Evolutionary conservation across 2,113 vertebrate genomes (phyloP).

Genomic region (Theristicus caerulescens): DNA sequence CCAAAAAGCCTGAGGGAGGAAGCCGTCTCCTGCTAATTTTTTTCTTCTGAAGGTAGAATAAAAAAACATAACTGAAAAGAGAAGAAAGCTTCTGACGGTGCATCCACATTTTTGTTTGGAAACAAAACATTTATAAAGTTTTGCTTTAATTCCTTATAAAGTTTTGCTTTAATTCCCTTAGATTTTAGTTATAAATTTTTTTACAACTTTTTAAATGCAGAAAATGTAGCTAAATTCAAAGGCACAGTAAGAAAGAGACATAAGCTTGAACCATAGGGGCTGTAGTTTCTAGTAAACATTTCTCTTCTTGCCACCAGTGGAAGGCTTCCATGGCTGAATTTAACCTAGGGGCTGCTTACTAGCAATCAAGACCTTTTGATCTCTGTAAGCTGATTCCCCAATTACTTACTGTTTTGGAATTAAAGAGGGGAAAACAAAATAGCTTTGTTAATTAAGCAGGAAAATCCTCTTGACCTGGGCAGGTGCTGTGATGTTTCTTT

Average conservation of each 20-base stretch:
- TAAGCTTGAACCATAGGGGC: not conserved
- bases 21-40: not conserved
- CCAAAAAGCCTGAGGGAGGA: constrained; percentile 15
- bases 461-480: not conserved
- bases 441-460: constrained; percentile 2
- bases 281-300: constrained; percentile 13
- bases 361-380: not conserved
- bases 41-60: constrained; percentile 15
- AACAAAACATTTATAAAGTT: constrained; percentile 24
- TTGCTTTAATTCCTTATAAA: constrained; percentile 27
- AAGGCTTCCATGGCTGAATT: not conserved
- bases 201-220: constrained; percentile 9
- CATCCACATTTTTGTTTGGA: not conserved
- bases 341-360: not conserved
- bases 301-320: not conserved
- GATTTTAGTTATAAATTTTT: not conserved
- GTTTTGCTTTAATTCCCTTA: constrained; percentile 30
- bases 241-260: constrained; percentile 33
- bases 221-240: constrained; percentile 45
- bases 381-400: not conserved
- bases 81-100: constrained; percentile 24
- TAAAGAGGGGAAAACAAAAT: not conserved
- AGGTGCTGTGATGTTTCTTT: not conserved
- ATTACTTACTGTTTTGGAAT: not conserved
- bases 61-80: not conserved